Base-by-base conservation (phyloP, 2,888 invertebrate species). In the Crocallis elinguaria region DNA sequence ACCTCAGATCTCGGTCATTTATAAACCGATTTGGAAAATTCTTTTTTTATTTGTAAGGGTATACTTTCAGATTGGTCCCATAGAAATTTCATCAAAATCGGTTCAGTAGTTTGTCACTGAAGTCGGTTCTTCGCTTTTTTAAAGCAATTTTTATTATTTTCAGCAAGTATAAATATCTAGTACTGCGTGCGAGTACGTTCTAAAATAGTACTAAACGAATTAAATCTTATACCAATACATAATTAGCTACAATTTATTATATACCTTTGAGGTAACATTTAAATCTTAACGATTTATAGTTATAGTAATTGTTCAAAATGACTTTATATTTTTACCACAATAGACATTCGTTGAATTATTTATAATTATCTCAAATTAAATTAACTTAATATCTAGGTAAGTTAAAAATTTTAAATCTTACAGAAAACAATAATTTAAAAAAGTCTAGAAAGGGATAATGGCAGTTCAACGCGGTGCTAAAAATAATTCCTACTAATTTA, bases 231-330 rank as follows among this genome's bases (percentile, higher is more conserved):
- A 7, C 1, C 1, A 25, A 9, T 9, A 25, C 25, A 25, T n/a
- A n/a, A n/a, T n/a, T n/a, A n/a, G n/a, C 30, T 41, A 46, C 13
- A 27, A 29, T 13, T 13, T 17, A 32, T 6, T 3, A 32, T 11
- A 67, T 67, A 75, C 74, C 73, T 74, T 67, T 60, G 43, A 72
- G 76, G 75, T 73, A 73, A 71, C 64, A 51, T 21, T 16, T 43
- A 23, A 29, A n/a, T 30, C 43, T 25, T 25, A 2, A n/a, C 3
- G 8, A 23, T n/a, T n/a, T 2, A 25, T 9, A n/a, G 43, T 43
- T 33, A 29, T 37, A 42, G 12, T 38, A 38, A 41, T 49, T 49
- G 39, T 42, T 45, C 44, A 30, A 37, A 35, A 37, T 23, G 6
- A 30, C 21, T 27, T 25, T 33, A 21, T 9, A 27, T 19, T 17